A percentile compares a stretch with the other conserved stretches of the same genome.
These are phyloP conservation scores for Conopomorpha cramerella DNA, from an alignment of 1,140 invertebrate species.

Conservation along the genomic window DNA sequence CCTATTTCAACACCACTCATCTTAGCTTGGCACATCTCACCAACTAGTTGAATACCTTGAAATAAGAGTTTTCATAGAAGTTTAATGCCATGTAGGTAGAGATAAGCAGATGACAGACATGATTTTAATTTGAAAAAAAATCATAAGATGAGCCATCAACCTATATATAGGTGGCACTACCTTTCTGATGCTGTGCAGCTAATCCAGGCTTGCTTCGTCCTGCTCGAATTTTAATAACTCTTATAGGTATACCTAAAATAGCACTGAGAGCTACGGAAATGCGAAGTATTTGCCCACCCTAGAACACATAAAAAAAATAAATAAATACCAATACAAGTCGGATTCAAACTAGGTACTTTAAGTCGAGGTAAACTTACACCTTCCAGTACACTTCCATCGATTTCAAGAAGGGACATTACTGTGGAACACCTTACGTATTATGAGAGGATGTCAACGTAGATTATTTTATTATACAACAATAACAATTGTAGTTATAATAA, in stretches of 20 bases:
- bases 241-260: constrained; percentile 72
- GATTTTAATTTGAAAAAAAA: not conserved
- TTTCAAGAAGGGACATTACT: too few relatives aligned
- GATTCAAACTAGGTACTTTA: too few relatives aligned
- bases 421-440: too few relatives aligned
- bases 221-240: constrained; percentile 80
- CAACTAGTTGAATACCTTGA: constrained; percentile 72
- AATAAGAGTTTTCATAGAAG: not conserved
- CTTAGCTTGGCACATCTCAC: constrained; percentile 71
- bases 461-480: too few relatives aligned
- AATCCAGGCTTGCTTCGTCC: constrained; percentile 80
- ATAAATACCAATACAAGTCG: not conserved
- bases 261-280: constrained; percentile 79
- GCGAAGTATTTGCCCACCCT: constrained; percentile 90
- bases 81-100: not conserved
- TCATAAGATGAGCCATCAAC: too few relatives aligned
- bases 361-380: constrained; percentile 52
- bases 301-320: constrained; percentile 12
- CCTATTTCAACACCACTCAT: constrained; percentile 70
- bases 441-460: too few relatives aligned
- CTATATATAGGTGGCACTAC: constrained; percentile 37
- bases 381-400: constrained; percentile 69
- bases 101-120: not conserved
- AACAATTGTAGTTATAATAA: too few relatives aligned
- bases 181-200: constrained; percentile 85